These are phyloP conservation scores for Mycetomoellerius zeteki DNA, from an alignment of 1,140 invertebrate genomes.

Conservation along the genomic window DNA sequence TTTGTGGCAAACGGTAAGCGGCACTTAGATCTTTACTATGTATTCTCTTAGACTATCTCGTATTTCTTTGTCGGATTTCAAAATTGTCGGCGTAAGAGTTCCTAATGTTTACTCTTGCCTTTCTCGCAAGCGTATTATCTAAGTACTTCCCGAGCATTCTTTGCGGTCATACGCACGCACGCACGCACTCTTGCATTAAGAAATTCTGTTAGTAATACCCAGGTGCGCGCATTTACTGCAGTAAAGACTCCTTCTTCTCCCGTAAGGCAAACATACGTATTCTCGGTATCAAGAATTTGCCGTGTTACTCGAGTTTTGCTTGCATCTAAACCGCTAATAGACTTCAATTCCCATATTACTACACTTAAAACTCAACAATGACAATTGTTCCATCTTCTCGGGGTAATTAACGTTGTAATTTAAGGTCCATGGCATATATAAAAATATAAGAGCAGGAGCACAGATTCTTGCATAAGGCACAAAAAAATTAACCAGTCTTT, in stretches of 20 bases:
- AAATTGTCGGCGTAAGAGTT: slow-evolving; percentile 46
- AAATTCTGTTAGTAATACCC: slow-evolving; percentile 34
- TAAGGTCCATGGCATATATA: no score
- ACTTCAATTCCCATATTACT: not conserved
- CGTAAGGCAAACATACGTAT: not conserved
- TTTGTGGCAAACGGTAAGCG: slow-evolving; percentile 39
- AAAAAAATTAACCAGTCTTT: no score
- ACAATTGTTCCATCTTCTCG: no score
- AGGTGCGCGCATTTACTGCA: not conserved
- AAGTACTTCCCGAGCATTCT: slow-evolving; percentile 31
- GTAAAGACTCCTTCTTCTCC: slow-evolving; percentile 21
- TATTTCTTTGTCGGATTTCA: slow-evolving; percentile 34
- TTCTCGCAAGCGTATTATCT: slow-evolving; percentile 51
- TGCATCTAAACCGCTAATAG: not conserved
- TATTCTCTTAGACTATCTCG: not conserved
- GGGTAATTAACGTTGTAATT: not conserved
- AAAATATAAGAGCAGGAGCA: no score
- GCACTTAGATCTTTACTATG: not conserved
- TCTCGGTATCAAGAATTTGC: not conserved
- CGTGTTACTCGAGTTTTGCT: not conserved
- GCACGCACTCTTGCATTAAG: slow-evolving; percentile 31
- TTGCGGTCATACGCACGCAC: slow-evolving; percentile 21
- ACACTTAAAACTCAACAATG: slow-evolving; percentile 1
- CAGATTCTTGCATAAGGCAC: no score
- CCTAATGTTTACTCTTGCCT: slow-evolving; percentile 49